A percentile compares a stretch with the other conserved stretches of the same genome.
Evolutionary conservation across 1,140 invertebrate genomes (phyloP).

Genomic region (Drosophila pandora): DNA sequence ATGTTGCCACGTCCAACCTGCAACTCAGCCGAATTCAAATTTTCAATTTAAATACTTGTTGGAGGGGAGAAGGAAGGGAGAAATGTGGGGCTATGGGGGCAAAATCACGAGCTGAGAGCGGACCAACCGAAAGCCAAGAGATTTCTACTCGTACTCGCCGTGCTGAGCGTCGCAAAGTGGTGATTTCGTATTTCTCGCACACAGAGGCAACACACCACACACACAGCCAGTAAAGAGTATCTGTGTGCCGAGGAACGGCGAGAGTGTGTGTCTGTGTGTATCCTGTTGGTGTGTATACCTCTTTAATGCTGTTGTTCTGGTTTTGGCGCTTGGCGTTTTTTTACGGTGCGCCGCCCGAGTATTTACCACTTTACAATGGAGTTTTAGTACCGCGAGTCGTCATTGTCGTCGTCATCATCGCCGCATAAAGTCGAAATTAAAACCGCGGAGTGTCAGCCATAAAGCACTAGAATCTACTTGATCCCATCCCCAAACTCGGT

Average conservation of each 20-base stretch:
- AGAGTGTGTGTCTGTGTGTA: constrained; percentile 15
- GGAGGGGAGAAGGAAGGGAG: neutral
- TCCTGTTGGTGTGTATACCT: constrained; percentile 44
- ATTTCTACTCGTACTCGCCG: constrained; percentile 56
- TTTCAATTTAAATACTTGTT: constrained; percentile 35
- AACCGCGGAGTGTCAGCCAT: constrained; percentile 79
- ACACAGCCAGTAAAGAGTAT: constrained; percentile 2
- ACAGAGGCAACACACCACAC: constrained; percentile 18
- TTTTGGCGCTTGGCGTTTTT: constrained; percentile 79
- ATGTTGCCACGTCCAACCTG: constrained; percentile 37
- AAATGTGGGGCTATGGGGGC: neutral
- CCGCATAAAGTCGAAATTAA: constrained; percentile 82
- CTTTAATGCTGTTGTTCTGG: constrained; percentile 77
- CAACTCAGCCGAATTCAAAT: constrained; percentile 31
- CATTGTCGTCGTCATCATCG: constrained; percentile 82
- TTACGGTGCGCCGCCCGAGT: constrained; percentile 81
- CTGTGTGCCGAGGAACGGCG: constrained; percentile 4
- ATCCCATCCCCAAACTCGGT: constrained; percentile 38
- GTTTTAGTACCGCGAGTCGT: constrained; percentile 81
- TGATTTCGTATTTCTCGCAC: constrained; percentile 73
- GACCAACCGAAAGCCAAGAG: constrained; percentile 63
- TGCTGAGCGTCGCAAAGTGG: constrained; percentile 61
- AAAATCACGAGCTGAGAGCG: constrained; percentile 61
- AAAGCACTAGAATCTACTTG: constrained; percentile 69
- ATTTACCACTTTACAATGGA: constrained; percentile 82